Base-by-base conservation (phyloP, 2,888 invertebrate species). In the Nemurella pictetii region DNA sequence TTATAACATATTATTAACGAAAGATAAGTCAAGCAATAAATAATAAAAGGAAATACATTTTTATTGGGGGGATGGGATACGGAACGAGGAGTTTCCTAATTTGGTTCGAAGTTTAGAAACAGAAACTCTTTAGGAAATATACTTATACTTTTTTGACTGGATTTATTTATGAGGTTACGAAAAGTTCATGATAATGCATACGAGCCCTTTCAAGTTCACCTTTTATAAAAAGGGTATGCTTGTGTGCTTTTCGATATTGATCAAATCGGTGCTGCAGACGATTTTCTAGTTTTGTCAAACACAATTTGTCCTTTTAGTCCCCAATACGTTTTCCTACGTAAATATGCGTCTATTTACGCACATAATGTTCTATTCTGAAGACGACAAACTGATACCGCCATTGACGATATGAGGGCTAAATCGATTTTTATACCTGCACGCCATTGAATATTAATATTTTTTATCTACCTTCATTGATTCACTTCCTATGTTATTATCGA, bases 161-260 rank as follows among this genome's bases (percentile, higher is more conserved):
- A 78, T 30, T 78, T 30, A 78, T 78, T 78, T 78, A 78, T 78
- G 78, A 78, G 9, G 78, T 29, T 30, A 78, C 77, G 20, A 78
- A 78, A 78, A 78, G 78, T 78, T 78, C 15, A 20, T 55, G 15
- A 20, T 55, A 55, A 3, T 7, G 3, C 55, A 15, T 20, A 55
- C 55, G 32, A 5, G n/a, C n/a, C n/a, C n/a, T n/a, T n/a, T n/a
- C n/a, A n/a, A 32, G 32, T 20, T 55, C 55, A 55, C 20, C 55
- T 7, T 55, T 12, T 12, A 20, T 55, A 55, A 55, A 55, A 7
- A 55, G 9, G 20, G 55, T 3, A 20, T 55, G 55, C 20, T 55
- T n/a, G n/a, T n/a, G n/a, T 55, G 55, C 20, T 7, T 55, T 55
- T 55, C 20, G 20, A 55, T 55, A 55, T 55, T 20, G 55, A 55